Evolutionary conservation across 2,113 vertebrate species (phyloP), one percentile per base, ranked within the genome.

Genomic region (Prolemur simus): DNA sequence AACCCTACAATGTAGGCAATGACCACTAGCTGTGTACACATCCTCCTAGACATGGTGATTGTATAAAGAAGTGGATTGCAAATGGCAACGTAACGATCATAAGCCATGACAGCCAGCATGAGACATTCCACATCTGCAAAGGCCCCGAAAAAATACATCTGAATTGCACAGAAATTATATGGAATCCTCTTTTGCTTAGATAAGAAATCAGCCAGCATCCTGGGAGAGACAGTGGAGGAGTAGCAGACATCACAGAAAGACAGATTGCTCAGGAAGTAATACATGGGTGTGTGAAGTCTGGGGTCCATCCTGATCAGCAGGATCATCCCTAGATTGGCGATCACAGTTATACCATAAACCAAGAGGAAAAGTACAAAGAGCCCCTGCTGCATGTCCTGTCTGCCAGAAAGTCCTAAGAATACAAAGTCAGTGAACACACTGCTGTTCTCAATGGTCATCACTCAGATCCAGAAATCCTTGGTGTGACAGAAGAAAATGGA

Each of bases 81-180:
- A 64, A 98, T 96, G 25, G 96, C 97, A 23, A 94, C 68, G 5
- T 98, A 98, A 4, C 37, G 58, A 32, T 98, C 97, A 52, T 98
- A 98, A 2, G 97, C 97, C 97, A 97, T 98, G 56, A 96, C 29
- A 29, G 97, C 88, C 45, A 98, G 29, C 77, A 98, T 88, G 49
- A 96, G 86, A 64, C 95, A 96, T 54, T 98, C 97, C 14, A 93
- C 29, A 47, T 95, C 86, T 13, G 85, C 96, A 89, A 98, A 97
- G 12, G 73, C 68, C 1, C 97, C 87, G 4, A 94, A 98, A 34
- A 96, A 78, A 34, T 94, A 97, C 94, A 98, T 94, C 64, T 98
- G 97, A 8, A 91, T 37, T 6, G 89, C 80, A 80, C 97, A 98
- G 13, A 95, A 27, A 10, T 71, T 78, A 12, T 96, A 96, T 3